phyloP scores from a whole-genome alignment of 1,140 invertebrate species.

The Drosophila kanapiae region DNA sequence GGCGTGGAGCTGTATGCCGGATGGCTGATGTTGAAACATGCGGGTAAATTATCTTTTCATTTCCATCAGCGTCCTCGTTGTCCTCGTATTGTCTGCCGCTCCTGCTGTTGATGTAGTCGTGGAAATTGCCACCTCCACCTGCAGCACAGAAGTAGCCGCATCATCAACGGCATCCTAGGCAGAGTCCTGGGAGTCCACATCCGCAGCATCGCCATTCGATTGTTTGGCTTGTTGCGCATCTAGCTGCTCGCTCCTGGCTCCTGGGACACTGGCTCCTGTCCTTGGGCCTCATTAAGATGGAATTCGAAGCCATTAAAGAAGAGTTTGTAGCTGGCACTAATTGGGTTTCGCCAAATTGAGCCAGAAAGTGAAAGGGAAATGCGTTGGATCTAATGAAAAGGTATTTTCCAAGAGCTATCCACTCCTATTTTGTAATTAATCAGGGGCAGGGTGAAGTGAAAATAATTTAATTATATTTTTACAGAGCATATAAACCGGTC shows the following conservation, averaged over 20 bases:
- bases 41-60: slow-evolving; percentile 83
- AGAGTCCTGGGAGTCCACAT: not conserved
- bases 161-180: not conserved
- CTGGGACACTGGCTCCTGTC: not conserved
- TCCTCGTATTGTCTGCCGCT: not conserved
- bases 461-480: too few relatives aligned
- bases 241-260: not conserved
- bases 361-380: not conserved
- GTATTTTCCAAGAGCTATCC: not conserved
- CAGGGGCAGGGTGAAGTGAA: not conserved
- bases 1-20: slow-evolving; percentile 21
- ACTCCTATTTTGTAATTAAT: not conserved
- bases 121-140: slow-evolving; percentile 12
- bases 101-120: slow-evolving; percentile 14
- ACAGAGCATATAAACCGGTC: too few relatives aligned
- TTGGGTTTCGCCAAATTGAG: not conserved
- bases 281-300: slow-evolving; percentile 12
- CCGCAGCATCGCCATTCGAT: slow-evolving; percentile 33
- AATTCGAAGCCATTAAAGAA: slow-evolving; percentile 7
- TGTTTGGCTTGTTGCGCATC: slow-evolving; percentile 50
- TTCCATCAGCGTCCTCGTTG: slow-evolving; percentile 60
- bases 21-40: slow-evolving; percentile 65
- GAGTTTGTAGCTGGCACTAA: not conserved
- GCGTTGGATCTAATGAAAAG: not conserved
- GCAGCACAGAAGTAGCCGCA: too few relatives aligned